Conservation (phyloP, 2,113 vertebrate genomes). For the Gallinago jamesoni region DNA sequence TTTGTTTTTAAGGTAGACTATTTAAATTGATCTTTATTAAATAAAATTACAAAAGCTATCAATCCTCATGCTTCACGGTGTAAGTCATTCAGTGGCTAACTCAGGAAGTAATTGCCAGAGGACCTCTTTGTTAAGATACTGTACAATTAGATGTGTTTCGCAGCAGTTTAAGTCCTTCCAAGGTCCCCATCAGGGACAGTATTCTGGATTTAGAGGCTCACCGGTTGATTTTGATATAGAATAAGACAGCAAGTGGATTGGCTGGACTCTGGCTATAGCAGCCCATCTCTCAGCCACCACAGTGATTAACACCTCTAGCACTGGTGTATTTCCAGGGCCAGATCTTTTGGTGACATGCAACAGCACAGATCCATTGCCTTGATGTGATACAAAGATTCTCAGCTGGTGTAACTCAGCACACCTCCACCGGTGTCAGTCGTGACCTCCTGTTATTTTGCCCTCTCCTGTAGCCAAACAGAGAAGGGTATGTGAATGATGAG, state of each 20-base stretch:
- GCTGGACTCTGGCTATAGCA: neutral
- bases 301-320: neutral
- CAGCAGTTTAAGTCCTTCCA: neutral
- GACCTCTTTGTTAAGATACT: conserved; percentile 50
- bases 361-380: neutral
- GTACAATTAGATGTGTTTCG: conserved; percentile 12
- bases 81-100: conserved; percentile 61
- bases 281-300: neutral
- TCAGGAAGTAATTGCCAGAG: conserved; percentile 57
- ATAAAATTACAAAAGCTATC: conserved; percentile 69
- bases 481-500: neutral
- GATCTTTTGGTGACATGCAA: neutral
- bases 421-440: fast-evolving
- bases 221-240: neutral
- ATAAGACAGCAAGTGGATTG: neutral
- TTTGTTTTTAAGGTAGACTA: conserved; percentile 72
- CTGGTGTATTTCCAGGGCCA: neutral
- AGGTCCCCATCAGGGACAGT: neutral
- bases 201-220: neutral
- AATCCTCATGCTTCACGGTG: conserved; percentile 50
- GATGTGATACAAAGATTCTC: neutral
- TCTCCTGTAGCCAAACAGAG: neutral
- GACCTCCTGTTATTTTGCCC: neutral
- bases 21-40: conserved; percentile 75
- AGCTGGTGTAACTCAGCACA: neutral